These are phyloP conservation scores for Prunella fulvescens DNA, from an alignment of 2,113 vertebrate genomes.

Conservation along the genomic window DNA sequence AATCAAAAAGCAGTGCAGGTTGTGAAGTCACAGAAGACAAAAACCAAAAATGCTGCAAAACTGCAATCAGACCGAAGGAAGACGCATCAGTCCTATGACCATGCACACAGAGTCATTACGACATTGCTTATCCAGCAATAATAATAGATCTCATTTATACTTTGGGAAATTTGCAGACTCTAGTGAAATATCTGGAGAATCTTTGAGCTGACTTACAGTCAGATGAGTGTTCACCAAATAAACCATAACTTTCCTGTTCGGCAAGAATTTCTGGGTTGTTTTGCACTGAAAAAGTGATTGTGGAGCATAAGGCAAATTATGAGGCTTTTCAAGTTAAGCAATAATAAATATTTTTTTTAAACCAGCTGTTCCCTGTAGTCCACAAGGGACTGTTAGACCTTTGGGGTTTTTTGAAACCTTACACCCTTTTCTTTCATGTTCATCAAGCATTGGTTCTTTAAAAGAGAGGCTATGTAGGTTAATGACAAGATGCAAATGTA, in stretches of 20 bases:
- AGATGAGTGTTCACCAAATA: not conserved
- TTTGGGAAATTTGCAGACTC: not conserved
- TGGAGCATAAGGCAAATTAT: not conserved
- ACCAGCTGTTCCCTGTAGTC: not conserved
- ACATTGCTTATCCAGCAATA: not conserved
- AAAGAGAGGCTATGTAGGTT: not conserved
- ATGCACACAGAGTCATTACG: not conserved
- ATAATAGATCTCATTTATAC: not conserved
- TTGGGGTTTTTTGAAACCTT: not conserved
- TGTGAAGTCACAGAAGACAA: not conserved
- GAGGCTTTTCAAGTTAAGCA: not conserved
- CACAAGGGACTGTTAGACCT: not conserved
- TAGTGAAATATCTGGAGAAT: not conserved
- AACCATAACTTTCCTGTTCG: rapidly evolving
- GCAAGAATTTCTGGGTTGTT: not conserved
- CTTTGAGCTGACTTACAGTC: not conserved
- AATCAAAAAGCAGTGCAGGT: not conserved
- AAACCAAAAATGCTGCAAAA: not conserved
- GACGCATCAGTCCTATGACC: rapidly evolving
- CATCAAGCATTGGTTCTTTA: not conserved
- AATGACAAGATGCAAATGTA: not conserved
- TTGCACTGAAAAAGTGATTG: not conserved
- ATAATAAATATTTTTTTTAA: not conserved
- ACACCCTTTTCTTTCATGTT: not conserved
- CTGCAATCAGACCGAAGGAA: rapidly evolving